These are phyloP conservation scores for Oncopeltus fasciatus DNA, from an alignment of 1,140 invertebrate genomes.

Conservation along the genomic window DNA sequence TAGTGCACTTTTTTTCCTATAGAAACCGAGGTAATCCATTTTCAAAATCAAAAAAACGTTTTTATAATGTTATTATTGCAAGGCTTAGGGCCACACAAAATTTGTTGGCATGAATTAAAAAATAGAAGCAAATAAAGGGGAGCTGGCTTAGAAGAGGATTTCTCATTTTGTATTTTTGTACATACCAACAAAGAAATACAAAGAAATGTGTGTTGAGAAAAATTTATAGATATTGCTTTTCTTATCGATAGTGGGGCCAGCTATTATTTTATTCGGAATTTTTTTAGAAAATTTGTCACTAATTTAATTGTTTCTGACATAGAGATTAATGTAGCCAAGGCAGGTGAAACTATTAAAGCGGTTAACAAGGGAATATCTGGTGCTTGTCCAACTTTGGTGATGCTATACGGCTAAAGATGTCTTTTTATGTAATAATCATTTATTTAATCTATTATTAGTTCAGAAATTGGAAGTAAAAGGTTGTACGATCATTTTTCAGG, in stretches of 20 bases:
- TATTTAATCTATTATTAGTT: too few species aligned
- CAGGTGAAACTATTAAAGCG: too few species aligned
- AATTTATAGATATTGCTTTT: background rate
- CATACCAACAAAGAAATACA: background rate
- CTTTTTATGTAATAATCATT: too few species aligned
- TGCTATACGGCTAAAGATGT: too few species aligned
- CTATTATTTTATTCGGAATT: background rate
- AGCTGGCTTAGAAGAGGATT: background rate
- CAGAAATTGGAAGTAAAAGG: too few species aligned
- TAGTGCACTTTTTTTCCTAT: too few species aligned
- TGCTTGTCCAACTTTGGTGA: too few species aligned
- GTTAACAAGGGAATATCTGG: too few species aligned
- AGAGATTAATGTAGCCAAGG: too few species aligned
- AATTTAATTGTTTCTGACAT: background rate
- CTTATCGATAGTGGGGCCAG: background rate
- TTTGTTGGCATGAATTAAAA: background rate
- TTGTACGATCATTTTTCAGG: too few species aligned
- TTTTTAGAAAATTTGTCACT: background rate
- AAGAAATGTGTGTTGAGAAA: background rate
- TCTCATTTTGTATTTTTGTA: background rate
- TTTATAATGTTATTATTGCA: background rate
- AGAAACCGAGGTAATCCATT: background rate
- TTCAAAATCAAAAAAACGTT: background rate
- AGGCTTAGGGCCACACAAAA: background rate
- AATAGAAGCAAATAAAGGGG: background rate